These are phyloP conservation scores for Caenorhabditis becei DNA, from an alignment of 2,888 invertebrate species.

Conservation along the genomic window DNA sequence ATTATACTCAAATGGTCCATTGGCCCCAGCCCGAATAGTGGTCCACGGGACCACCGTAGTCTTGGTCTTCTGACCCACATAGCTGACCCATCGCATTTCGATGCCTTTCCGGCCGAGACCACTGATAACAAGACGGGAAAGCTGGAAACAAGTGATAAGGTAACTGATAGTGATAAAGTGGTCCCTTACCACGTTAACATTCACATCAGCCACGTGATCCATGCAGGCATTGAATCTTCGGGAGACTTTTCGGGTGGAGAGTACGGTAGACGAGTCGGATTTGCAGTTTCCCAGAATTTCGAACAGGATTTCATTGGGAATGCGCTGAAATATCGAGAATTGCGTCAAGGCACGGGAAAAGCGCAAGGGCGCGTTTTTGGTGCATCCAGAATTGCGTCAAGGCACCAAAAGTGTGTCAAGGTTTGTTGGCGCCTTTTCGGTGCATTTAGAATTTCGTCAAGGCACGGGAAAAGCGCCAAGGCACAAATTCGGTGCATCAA, in stretches of 20 bases:
- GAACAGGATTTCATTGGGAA: conserved; percentile 66
- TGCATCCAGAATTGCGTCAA: no score
- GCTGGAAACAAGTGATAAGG: no score
- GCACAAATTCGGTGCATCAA: no score
- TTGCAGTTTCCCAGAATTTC: conserved; percentile 55
- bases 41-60: conserved; percentile 51
- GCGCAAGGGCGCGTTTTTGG: no score
- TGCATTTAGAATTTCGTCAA: no score
- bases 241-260: conserved; percentile 56
- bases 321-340: conserved; percentile 47
- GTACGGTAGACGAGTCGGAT: conserved; percentile 27
- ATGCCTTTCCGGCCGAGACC: conserved; percentile 55
- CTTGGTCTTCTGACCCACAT: conserved; percentile 57
- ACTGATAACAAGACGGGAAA: conserved; percentile 64
- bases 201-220: conserved; percentile 42
- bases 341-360: no score
- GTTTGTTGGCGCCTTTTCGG: no score
- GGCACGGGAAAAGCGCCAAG: no score
- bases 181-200: conserved; percentile 27
- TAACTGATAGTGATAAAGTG: no score
- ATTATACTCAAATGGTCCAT: conserved; percentile 51
- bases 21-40: conserved; percentile 3
- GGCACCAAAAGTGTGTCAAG: no score
- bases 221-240: conserved; percentile 56
- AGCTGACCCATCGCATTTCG: conserved; percentile 65